Conservation (phyloP, 2,888 invertebrate species). For the Sinotaia quadrata region DNA sequence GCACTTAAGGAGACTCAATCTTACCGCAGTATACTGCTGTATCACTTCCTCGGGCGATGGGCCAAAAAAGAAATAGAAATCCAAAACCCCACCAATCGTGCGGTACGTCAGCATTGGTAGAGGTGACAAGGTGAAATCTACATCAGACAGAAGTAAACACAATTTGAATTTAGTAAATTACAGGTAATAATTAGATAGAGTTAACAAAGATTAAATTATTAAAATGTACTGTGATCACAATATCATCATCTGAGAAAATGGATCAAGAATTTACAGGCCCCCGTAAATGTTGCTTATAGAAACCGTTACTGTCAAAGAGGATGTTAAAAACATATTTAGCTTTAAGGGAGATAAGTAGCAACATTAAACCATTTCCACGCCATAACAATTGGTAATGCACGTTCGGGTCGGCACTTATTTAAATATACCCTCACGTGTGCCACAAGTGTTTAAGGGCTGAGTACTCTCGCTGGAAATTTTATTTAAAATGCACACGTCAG, state of each 20-base stretch:
- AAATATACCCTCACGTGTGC: too few species aligned
- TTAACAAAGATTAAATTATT: neutral
- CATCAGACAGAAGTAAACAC: neutral
- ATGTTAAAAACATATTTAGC: too few species aligned
- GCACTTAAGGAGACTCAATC: slow-evolving; percentile 1
- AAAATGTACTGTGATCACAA: too few species aligned
- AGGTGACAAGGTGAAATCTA: slow-evolving; percentile 74
- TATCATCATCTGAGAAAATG: neutral
- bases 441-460: too few species aligned
- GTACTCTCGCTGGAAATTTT: too few species aligned
- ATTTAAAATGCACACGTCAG: too few species aligned
- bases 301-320: too few species aligned
- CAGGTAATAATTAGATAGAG: neutral
- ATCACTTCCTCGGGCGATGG: slow-evolving; percentile 79
- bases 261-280: neutral
- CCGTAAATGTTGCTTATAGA: too few species aligned
- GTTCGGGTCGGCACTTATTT: too few species aligned
- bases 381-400: too few species aligned
- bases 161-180: neutral
- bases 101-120: slow-evolving; percentile 87
- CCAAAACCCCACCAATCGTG: slow-evolving; percentile 85
- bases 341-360: too few species aligned
- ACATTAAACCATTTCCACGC: too few species aligned
- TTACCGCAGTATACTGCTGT: slow-evolving; percentile 68
- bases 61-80: slow-evolving; percentile 85